Conservation (phyloP, 2,888 invertebrate species). For the Acanthoscelides obtectus region DNA sequence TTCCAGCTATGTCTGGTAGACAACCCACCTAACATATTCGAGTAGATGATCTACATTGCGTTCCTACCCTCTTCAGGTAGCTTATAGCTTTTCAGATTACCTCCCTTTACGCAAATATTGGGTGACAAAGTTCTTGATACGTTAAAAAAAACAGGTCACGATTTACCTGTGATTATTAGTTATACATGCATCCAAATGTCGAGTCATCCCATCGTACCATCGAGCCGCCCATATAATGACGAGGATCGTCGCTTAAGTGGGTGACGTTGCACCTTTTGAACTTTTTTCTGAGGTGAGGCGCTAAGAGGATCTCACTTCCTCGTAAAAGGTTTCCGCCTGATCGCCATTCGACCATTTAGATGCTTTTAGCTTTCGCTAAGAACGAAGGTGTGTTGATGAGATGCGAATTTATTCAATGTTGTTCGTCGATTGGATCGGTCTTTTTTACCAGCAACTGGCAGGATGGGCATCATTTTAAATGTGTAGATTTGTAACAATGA, state of each 20-base stretch:
- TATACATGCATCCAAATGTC: not conserved
- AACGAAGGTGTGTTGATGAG: not conserved
- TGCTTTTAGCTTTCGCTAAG: not conserved
- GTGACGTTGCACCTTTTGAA: not conserved
- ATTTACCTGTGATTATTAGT: not conserved
- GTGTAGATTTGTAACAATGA: not conserved
- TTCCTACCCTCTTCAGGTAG: too few relatives aligned
- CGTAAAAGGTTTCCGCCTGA: not conserved
- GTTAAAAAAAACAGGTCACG: not conserved
- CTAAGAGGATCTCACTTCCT: not conserved
- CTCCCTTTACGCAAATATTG: too few relatives aligned
- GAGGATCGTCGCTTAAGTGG: not conserved
- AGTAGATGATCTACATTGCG: too few relatives aligned
- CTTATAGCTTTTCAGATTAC: too few relatives aligned
- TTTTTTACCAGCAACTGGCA: not conserved
- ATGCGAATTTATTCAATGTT: not conserved
- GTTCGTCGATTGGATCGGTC: not conserved
- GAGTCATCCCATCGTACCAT: not conserved
- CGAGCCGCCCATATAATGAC: not conserved
- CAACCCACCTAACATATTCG: too few relatives aligned
- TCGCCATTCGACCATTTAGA: not conserved
- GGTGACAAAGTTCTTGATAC: too few relatives aligned
- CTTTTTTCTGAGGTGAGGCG: not conserved
- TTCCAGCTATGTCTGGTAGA: too few relatives aligned
- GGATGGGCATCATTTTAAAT: not conserved